These are phyloP conservation scores for Escarpia spicata DNA, from an alignment of 2,888 invertebrate species.

Conservation along the genomic window DNA sequence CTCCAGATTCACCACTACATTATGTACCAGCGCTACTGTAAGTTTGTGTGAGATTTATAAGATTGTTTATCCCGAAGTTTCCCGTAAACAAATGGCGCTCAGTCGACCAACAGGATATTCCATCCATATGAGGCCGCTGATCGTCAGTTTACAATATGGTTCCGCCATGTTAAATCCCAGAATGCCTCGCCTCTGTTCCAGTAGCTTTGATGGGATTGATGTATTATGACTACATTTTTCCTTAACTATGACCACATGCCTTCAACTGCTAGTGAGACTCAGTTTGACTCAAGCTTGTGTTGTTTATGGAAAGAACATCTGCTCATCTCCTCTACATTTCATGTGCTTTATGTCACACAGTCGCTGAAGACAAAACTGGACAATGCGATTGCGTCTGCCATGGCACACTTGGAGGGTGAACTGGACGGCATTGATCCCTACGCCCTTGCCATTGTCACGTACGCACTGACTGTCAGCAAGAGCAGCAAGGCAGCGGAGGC, in stretches of 20 bases:
- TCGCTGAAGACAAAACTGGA: not conserved
- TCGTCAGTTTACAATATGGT: too few relatives aligned
- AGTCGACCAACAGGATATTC: too few relatives aligned
- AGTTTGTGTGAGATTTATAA: too few relatives aligned
- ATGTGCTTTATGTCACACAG: not conserved
- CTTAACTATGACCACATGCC: too few relatives aligned
- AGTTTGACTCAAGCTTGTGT: not conserved
- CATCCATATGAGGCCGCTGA: too few relatives aligned
- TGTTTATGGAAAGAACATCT: not conserved
- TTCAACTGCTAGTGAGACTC: too few relatives aligned
- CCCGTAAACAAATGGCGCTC: too few relatives aligned
- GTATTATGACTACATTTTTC: too few relatives aligned
- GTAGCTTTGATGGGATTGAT: too few relatives aligned
- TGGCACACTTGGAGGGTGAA: constrained; percentile 58
- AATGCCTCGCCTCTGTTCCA: too few relatives aligned
- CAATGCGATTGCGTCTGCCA: constrained; percentile 43
- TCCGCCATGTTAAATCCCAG: too few relatives aligned
- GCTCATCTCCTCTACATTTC: not conserved
- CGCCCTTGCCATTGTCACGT: constrained; percentile 54
- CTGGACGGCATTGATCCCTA: constrained; percentile 54
- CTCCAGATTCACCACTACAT: not conserved
- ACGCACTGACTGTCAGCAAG: constrained; percentile 55
- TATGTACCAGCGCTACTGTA: not conserved
- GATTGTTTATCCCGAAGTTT: too few relatives aligned
- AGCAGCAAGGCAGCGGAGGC: constrained; percentile 46